A percentile compares a stretch with the other conserved stretches of the same genome.
Conservation (phyloP, 2,888 invertebrate species). For the Microplitis manilae region DNA sequence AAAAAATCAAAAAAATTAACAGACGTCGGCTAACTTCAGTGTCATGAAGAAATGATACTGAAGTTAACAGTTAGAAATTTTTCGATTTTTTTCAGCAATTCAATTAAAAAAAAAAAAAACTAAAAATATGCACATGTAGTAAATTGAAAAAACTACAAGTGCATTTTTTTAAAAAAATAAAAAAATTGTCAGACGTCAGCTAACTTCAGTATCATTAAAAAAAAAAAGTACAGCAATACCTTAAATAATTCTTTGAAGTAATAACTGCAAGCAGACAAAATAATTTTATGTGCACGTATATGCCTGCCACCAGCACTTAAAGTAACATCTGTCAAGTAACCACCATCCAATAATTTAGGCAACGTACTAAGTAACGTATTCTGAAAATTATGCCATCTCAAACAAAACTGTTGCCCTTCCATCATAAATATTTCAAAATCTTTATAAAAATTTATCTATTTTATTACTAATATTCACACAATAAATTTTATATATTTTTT, state of each 20-base stretch:
- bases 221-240: conserved; percentile 71
- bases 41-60: too few relatives aligned
- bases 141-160: too few relatives aligned
- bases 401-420: conserved; percentile 83
- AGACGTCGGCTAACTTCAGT: too few relatives aligned
- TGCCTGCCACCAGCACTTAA: conserved; percentile 88
- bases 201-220: background rate
- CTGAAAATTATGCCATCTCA: conserved; percentile 88
- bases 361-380: conserved; percentile 84
- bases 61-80: too few relatives aligned
- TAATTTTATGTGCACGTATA: conserved; percentile 88
- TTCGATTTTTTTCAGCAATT: too few relatives aligned
- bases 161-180: too few relatives aligned
- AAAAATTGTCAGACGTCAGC: too few relatives aligned
- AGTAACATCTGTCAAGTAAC: conserved; percentile 89
- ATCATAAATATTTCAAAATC: conserved; percentile 66
- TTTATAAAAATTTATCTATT: background rate
- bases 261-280: conserved; percentile 90
- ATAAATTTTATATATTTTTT: background rate
- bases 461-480: background rate
- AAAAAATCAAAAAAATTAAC: too few relatives aligned
- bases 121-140: too few relatives aligned
- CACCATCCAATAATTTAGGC: conserved; percentile 84
- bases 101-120: too few relatives aligned
- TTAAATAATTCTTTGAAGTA: conserved; percentile 92